Evolutionary conservation across 2,888 invertebrate genomes (phyloP), one percentile per base, ranked within the genome.

Genomic region (Lottia scabra): DNA sequence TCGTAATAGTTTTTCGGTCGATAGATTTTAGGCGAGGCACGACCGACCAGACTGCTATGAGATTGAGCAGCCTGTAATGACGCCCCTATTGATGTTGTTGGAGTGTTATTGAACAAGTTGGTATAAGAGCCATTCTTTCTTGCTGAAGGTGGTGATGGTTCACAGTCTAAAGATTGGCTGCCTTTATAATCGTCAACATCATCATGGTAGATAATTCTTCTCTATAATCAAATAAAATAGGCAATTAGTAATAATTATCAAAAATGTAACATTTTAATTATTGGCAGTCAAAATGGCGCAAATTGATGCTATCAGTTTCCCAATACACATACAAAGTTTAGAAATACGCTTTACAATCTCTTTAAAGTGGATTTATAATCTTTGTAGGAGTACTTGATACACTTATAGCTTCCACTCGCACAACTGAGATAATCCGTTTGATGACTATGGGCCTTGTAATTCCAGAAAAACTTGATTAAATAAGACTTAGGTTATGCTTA

Each of bases 91-190:
- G 81, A 77, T n/a, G 79, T 77, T 8, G 80, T 75, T 75, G 74
- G 79, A 71, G 82, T 79, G 73, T 82, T 76, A 77, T 87, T 85
- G 79, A 85, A 87, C 77, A 87, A 84, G 81, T 87, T 87, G 75
- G 82, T 85, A 80, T 87, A 85, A 70, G 87, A 87, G 70, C 81
- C 87, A 66, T 81, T 81, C 73, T 80, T 80, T 77, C 80, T 82
- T 71, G 80, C 80, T 44, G 75, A 75, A 30, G 81, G 80, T 44
- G 80, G 78, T 43, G 82, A 79, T 19, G 80, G 75, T 72, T 82
- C 81, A 74, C 82, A 80, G 72, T 83, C 83, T 70, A 80, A 73
- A 3, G 82, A 81, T 67, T 78, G 80, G 70, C 80, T 81, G 65
- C 81, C 79, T 65, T 78, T 78, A 65, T 81, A 80, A 63, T 83